Evolutionary conservation across 1,140 invertebrate genomes (phyloP), one percentile per base, ranked within the genome.

Genomic region (Vanessa atalanta): DNA sequence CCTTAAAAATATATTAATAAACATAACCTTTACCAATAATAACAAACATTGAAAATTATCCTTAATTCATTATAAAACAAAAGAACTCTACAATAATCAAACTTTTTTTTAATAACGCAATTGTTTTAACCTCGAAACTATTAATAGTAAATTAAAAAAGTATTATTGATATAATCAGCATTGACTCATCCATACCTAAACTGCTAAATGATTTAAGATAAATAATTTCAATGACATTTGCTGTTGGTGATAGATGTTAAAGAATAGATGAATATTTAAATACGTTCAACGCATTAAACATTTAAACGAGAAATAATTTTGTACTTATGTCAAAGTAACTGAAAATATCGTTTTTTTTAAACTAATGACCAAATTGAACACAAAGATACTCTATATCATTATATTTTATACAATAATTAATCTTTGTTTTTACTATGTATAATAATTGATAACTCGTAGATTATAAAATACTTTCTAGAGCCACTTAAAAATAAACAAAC

Each of bases 1-100:
- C 13, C 48, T 15, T 15, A 50, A 50, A n/a, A 50, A 14, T 50
- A 14, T 50, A 50, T 23, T 26, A 23, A 57, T 57, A 57, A 16
- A 13, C 16, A 57, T 57, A 57, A 16, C n/a, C 16, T 57, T 11
- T 3, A 57, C 2, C 20, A 23, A 9, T 8, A 23, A 57, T 16
- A 11, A 23, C 12, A 20, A 53, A 53, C 6, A 53, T 20, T 23
- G 20, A 26, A 57, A 57, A 23, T 11, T 57, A 26, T 57, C 53
- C 53, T 23, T 57, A 57, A 57, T 57, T 16, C 20, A 57, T 57
- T 23, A 57, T 57, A 26, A 57, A 57, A 57, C 53, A 57, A 57
- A 57, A 57, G 20, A 57, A 57, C 20, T 23, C 9, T n/a, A 53
- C 50, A 23, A 16, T 57, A 57, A 57, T 23, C 15, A 15, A 50